These are phyloP conservation scores for Nephrotoma flavescens DNA, from an alignment of 2,888 invertebrate genomes.

Conservation along the genomic window DNA sequence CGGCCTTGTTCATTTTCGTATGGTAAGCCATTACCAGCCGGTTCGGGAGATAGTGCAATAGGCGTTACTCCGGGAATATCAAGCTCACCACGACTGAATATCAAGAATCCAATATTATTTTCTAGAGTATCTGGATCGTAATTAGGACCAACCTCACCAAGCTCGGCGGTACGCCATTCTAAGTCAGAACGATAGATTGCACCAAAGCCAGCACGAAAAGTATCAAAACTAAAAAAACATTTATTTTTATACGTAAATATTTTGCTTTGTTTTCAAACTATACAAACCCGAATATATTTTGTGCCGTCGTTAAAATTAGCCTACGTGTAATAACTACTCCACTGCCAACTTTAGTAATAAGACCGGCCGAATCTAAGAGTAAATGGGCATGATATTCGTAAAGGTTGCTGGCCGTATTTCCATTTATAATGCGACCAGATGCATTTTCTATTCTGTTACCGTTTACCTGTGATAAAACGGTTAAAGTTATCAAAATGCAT, in stretches of 20 bases:
- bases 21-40: background rate
- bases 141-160: background rate
- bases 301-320: background rate
- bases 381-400: conserved; percentile 1
- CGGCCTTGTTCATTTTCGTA: background rate
- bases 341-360: background rate
- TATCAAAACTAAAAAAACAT: background rate
- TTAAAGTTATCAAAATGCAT: background rate
- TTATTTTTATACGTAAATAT: too few species aligned
- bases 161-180: background rate
- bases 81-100: background rate
- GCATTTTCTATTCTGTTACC: background rate
- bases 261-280: background rate
- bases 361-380: background rate
- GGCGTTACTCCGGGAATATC: background rate
- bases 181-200: background rate
- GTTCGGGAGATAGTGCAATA: background rate
- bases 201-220: background rate
- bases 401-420: background rate
- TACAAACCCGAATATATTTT: background rate
- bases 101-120: background rate
- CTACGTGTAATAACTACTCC: background rate
- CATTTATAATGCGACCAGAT: background rate
- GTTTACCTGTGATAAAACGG: background rate
- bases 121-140: background rate